phyloP scores from a whole-genome alignment of 2,113 vertebrate species.

The Ceyx margarethae region DNA sequence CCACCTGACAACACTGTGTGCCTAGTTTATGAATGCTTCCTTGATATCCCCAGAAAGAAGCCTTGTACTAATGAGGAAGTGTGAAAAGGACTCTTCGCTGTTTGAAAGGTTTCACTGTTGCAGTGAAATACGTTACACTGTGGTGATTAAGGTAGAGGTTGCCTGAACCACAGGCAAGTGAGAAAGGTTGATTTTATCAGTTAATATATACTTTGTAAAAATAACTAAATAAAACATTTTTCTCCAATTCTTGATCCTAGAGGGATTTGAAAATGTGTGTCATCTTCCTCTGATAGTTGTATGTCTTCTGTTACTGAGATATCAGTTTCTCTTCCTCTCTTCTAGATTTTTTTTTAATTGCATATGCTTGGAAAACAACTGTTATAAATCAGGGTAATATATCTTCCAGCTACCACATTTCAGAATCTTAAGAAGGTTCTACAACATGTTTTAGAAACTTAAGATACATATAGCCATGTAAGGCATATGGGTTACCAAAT shows the following conservation, averaged over 20 bases:
- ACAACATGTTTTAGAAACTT: neutral
- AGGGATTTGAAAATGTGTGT: neutral
- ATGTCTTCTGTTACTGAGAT: neutral
- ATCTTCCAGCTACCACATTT: neutral
- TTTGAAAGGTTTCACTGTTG: neutral
- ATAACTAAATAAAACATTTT: neutral
- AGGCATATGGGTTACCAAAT: neutral
- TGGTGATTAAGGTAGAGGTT: neutral
- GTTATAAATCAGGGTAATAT: neutral
- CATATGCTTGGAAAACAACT: neutral
- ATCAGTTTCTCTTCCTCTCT: neutral
- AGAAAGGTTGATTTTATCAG: neutral
- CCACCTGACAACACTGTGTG: neutral
- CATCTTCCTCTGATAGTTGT: neutral
- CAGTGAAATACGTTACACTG: neutral
- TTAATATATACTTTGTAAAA: neutral
- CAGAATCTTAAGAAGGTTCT: neutral
- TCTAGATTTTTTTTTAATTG: neutral
- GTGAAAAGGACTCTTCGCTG: neutral
- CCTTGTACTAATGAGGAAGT: neutral
- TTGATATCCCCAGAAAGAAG: accelerated
- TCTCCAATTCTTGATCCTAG: neutral
- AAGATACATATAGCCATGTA: neutral
- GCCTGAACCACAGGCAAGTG: neutral
- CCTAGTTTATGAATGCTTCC: neutral